Conservation (phyloP, 2,113 vertebrate genomes). For the Gallinago media region DNA sequence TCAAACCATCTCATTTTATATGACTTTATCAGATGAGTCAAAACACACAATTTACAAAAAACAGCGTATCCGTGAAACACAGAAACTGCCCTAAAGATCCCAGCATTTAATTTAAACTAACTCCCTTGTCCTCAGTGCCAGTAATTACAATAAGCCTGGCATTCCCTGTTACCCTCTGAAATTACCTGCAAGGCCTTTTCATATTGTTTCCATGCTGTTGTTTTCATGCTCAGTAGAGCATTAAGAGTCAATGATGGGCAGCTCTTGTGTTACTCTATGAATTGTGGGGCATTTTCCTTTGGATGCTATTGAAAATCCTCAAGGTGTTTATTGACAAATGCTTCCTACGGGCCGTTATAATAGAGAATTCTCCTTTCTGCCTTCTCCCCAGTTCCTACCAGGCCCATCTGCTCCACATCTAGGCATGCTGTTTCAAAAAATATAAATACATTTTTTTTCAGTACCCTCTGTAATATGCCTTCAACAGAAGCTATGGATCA, state of each 20-base stretch:
- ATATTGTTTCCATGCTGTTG: slow-evolving; percentile 41
- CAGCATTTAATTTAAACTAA: slow-evolving; percentile 36
- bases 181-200: slow-evolving; percentile 53
- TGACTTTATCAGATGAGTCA: not conserved
- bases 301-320: slow-evolving; percentile 13
- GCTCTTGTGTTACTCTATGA: slow-evolving; percentile 26
- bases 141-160: slow-evolving; percentile 28
- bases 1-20: not conserved
- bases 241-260: slow-evolving; percentile 38
- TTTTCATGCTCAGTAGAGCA: slow-evolving; percentile 56
- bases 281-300: slow-evolving; percentile 8
- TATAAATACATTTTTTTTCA: not conserved
- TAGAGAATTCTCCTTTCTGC: not conserved
- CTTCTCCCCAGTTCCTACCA: not conserved
- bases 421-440: slow-evolving; percentile 2
- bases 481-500: slow-evolving; percentile 29
- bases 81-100: not conserved
- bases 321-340: slow-evolving; percentile 63
- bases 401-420: slow-evolving; percentile 8
- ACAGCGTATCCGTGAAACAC: not conserved
- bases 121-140: not conserved
- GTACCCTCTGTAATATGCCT: not conserved
- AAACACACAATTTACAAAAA: not conserved
- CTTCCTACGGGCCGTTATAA: not conserved
- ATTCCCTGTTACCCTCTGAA: slow-evolving; percentile 51